Evolutionary conservation across 1,140 invertebrate species (phyloP).

Genomic region (Drosophila tristis): DNA sequence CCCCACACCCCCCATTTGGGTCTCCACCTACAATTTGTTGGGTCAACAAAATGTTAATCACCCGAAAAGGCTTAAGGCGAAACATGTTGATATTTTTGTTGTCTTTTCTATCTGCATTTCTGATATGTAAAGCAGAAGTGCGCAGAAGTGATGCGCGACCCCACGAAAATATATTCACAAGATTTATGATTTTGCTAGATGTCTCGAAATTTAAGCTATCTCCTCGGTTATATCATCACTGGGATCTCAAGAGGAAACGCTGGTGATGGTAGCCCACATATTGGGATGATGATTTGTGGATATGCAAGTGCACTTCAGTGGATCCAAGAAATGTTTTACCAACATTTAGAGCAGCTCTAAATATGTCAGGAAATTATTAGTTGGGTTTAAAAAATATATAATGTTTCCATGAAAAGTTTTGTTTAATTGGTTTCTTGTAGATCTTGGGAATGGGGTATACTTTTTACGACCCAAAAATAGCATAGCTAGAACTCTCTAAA

Average conservation of each 20-base stretch:
- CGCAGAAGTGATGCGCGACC: conserved; percentile 62
- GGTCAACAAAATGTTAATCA: conserved; percentile 68
- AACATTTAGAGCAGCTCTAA: too few relatives aligned
- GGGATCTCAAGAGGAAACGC: background rate
- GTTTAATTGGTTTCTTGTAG: too few relatives aligned
- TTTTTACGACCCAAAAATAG: too few relatives aligned
- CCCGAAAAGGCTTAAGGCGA: conserved; percentile 40
- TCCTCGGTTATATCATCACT: conserved; percentile 67
- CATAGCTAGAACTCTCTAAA: too few relatives aligned
- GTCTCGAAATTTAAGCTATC: conserved; percentile 60
- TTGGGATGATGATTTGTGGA: too few relatives aligned
- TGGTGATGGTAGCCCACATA: too few relatives aligned
- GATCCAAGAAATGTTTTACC: too few relatives aligned
- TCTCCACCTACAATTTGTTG: conserved; percentile 54
- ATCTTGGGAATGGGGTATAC: too few relatives aligned
- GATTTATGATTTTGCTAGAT: conserved; percentile 76
- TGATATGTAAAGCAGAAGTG: conserved; percentile 69
- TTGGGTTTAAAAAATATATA: too few relatives aligned
- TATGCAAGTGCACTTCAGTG: too few relatives aligned
- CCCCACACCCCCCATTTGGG: background rate
- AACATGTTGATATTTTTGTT: conserved; percentile 25
- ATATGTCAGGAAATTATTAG: too few relatives aligned
- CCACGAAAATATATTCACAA: conserved; percentile 65
- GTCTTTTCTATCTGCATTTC: conserved; percentile 25
- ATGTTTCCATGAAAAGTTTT: too few relatives aligned